phyloP scores from a whole-genome alignment of 2,888 invertebrate species.

The Rugalucina vietnamica region DNA sequence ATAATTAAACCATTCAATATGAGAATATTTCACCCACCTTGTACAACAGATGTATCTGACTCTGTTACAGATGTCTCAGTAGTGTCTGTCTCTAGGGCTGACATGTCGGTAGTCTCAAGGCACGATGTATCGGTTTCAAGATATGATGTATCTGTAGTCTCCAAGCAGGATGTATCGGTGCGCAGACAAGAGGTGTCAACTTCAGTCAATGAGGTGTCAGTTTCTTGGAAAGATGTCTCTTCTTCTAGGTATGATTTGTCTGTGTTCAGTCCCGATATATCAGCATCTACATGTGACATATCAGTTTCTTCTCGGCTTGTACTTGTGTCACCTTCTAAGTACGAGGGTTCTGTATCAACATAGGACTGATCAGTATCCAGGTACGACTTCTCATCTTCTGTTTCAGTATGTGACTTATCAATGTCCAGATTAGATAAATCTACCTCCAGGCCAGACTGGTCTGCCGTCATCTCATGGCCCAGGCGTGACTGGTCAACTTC shows the following conservation, averaged over 20 bases:
- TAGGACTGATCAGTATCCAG: neutral
- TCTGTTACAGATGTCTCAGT: conserved; percentile 34
- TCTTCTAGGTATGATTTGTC: neutral
- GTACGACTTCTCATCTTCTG: neutral
- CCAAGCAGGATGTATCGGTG: conserved; percentile 29
- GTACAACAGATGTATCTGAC: neutral
- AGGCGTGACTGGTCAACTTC: neutral
- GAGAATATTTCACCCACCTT: neutral
- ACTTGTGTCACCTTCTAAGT: neutral
- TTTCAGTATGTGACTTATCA: no score
- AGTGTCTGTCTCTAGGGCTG: conserved; percentile 2
- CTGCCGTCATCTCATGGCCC: neutral
- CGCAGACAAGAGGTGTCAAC: conserved; percentile 8
- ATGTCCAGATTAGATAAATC: neutral
- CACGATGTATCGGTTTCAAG: conserved; percentile 30
- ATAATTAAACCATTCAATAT: no score
- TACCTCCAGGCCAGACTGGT: neutral
- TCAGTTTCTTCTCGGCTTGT: neutral
- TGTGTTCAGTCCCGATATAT: neutral
- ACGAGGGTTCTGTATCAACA: neutral
- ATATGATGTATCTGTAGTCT: neutral
- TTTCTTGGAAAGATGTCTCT: neutral
- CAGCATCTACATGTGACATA: neutral
- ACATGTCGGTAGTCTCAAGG: conserved; percentile 16
- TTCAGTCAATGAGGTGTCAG: conserved; percentile 23